Conservation (phyloP, 2,797 vertebrate genomes). For the Bufotes viridis region DNA sequence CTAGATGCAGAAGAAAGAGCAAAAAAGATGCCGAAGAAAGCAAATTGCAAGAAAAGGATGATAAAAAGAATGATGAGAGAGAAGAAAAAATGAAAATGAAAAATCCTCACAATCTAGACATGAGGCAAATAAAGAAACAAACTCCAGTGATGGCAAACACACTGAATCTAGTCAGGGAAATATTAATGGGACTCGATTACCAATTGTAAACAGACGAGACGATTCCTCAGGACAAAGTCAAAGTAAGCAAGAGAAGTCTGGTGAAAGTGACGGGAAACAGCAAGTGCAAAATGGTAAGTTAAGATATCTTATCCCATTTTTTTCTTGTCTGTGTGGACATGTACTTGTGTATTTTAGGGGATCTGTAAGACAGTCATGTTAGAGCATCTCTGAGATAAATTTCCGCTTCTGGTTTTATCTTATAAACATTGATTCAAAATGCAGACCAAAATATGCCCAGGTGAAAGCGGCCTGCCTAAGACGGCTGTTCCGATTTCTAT, state of each 20-base stretch:
- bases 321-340: background rate
- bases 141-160: slow-evolving; percentile 63
- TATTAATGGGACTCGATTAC: slow-evolving; percentile 66
- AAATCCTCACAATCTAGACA: slow-evolving; percentile 64
- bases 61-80: slow-evolving; percentile 73
- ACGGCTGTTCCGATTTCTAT: no score
- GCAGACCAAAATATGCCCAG: no score
- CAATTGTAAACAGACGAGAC: slow-evolving; percentile 64
- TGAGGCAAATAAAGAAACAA: slow-evolving; percentile 69
- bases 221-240: slow-evolving; percentile 69
- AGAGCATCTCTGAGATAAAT: background rate
- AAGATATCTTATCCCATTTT: background rate
- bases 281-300: slow-evolving; percentile 82
- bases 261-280: slow-evolving; percentile 69
- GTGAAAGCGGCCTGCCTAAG: no score
- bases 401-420: no score
- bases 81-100: slow-evolving; percentile 73
- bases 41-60: slow-evolving; percentile 73
- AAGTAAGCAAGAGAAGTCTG: slow-evolving; percentile 74
- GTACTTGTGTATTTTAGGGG: background rate
- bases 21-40: slow-evolving; percentile 78
- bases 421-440: no score
- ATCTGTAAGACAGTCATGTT: background rate
- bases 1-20: slow-evolving; percentile 86
- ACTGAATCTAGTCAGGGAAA: slow-evolving; percentile 64